These are phyloP conservation scores for Andrena minutula DNA, from an alignment of 2,888 invertebrate species.

Conservation along the genomic window DNA sequence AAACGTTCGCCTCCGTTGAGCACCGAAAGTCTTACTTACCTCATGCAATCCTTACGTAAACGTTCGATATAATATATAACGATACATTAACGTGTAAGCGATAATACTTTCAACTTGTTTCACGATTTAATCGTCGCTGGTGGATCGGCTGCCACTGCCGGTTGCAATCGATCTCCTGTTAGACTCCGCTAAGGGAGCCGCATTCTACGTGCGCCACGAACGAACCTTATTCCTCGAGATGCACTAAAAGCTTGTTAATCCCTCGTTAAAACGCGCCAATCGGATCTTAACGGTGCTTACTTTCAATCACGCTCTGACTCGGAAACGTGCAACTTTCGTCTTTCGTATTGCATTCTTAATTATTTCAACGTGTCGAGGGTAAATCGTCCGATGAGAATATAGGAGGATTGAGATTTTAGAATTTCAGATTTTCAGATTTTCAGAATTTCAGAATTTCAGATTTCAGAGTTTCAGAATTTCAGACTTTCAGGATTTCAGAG, in stretches of 20 bases:
- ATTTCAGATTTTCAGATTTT: neutral
- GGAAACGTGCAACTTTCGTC: neutral
- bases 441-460: neutral
- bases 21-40: constrained; percentile 69
- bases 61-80: constrained; percentile 72
- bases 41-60: constrained; percentile 70
- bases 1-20: constrained; percentile 66
- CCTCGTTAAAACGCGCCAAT: neutral
- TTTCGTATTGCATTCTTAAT: neutral
- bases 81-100: constrained; percentile 80
- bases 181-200: constrained; percentile 40
- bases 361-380: no score
- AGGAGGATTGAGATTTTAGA: no score
- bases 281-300: neutral
- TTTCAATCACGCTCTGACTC: neutral
- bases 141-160: constrained; percentile 20
- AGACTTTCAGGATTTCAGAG: neutral
- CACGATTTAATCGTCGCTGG: constrained; percentile 38
- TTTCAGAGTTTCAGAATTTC: neutral
- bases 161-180: neutral
- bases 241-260: no score
- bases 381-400: no score
- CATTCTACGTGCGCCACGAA: neutral
- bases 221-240: neutral
- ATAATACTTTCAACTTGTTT: constrained; percentile 84